Percentiles rank a stretch among this genome's conserved stretches.
Evolutionary conservation across 2,888 invertebrate genomes (phyloP).

Genomic region (Linyphia triangularis): DNA sequence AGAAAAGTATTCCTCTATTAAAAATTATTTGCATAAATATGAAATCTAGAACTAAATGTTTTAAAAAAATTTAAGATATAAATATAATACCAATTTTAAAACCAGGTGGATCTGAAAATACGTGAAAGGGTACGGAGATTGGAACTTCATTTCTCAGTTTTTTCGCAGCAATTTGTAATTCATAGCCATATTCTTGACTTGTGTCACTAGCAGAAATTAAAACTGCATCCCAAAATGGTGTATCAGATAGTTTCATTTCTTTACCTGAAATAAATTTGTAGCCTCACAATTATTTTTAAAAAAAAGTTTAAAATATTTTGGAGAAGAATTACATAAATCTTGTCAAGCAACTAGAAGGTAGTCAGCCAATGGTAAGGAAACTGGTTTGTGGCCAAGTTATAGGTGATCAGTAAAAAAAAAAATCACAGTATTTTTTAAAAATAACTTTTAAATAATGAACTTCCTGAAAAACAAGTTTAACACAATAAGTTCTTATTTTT

Average conservation of each 20-base stretch:
- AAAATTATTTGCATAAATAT: too few relatives aligned
- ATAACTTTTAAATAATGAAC: too few relatives aligned
- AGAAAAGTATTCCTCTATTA: too few relatives aligned
- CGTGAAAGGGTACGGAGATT: conserved; percentile 78
- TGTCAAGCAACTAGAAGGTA: too few relatives aligned
- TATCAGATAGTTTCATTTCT: not conserved
- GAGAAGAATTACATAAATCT: not conserved
- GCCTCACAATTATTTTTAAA: not conserved
- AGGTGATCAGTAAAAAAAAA: too few relatives aligned
- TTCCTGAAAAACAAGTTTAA: too few relatives aligned
- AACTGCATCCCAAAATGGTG: conserved; percentile 80
- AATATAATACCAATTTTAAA: conserved; percentile 79
- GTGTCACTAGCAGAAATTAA: conserved; percentile 80
- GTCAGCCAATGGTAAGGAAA: too few relatives aligned
- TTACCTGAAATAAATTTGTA: conserved; percentile 55
- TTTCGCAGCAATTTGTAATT: conserved; percentile 79
- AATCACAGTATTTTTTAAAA: too few relatives aligned
- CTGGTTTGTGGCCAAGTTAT: too few relatives aligned
- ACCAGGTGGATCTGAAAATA: conserved; percentile 81
- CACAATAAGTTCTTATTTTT: too few relatives aligned
- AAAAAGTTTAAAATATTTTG: not conserved
- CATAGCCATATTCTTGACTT: conserved; percentile 79
- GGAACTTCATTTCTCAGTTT: conserved; percentile 78
- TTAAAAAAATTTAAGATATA: too few relatives aligned
- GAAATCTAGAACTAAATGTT: too few relatives aligned